Percentiles rank a stretch among this genome's conserved stretches.
Conservation (phyloP, 2,888 invertebrate species). For the Gasteruption jaculator region DNA sequence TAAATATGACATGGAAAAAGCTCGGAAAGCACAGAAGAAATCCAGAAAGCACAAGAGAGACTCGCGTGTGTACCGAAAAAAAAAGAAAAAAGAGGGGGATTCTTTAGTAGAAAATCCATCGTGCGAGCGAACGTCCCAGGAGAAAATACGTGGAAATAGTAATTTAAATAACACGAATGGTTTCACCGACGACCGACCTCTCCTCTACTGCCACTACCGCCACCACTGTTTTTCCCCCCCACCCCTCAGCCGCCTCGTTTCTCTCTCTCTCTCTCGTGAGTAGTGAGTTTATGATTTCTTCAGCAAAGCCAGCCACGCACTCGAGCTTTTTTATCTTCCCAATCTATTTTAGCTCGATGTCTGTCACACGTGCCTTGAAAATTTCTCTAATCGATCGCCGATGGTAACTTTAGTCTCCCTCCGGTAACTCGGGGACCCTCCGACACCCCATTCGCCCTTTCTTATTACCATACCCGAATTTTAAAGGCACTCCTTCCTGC, state of each 20-base stretch:
- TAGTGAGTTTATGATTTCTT: too few species aligned
- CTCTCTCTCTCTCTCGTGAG: constrained; percentile 10
- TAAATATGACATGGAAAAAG: too few species aligned
- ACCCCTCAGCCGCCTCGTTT: constrained; percentile 3
- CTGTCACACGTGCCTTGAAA: too few species aligned
- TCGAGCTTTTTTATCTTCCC: constrained; percentile 9
- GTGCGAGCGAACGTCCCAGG: constrained; percentile 21
- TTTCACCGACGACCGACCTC: constrained; percentile 13
- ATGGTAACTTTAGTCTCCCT: too few species aligned
- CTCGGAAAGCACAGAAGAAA: too few species aligned
- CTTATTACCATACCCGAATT: too few species aligned
- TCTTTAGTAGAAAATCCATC: constrained; percentile 27
- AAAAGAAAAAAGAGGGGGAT: constrained; percentile 17
- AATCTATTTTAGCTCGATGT: constrained; percentile 6
- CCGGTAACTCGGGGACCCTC: too few species aligned
- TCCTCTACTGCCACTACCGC: background rate
- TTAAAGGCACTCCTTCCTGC: too few species aligned
- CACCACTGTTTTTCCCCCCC: constrained; percentile 8
- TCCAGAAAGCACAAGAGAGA: too few species aligned
- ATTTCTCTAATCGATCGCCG: too few species aligned
- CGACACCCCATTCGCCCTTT: too few species aligned
- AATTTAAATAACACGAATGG: constrained; percentile 35
- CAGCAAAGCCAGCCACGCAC: constrained; percentile 7
- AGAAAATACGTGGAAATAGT: constrained; percentile 38
- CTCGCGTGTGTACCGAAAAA: constrained; percentile 9